Base-by-base conservation (phyloP, 2,888 invertebrate species). In the Idaea biselata region DNA sequence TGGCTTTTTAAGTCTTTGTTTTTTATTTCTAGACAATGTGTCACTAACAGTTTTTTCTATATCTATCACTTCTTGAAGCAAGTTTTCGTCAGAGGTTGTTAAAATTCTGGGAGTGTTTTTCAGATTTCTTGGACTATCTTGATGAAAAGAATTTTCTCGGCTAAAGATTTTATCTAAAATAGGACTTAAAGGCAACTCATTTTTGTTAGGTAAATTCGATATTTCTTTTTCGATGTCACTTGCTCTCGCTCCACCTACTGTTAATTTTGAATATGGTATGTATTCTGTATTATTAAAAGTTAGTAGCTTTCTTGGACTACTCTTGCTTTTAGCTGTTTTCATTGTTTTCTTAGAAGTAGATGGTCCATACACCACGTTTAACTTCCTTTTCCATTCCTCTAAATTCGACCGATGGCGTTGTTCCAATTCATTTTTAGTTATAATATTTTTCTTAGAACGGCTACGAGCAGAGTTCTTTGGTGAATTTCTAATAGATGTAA, bases 251-350 rank as follows among this genome's bases (percentile, higher is more conserved):
- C 93, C 93, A 18, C 93, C 93, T 68, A 93, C 68, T 16, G 93
- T 93, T 64, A 93, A 76, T 73, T 89, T 82, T 14, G 91, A 84
- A 76, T 93, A 93, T 0, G 93, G 93, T 72, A 93, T 90, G 69
- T 93, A 93, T 59, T 89, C 87, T 16, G 77, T 66, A 65, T 87
- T 88, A 67, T 88, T 89, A 18, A 83, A 70, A 1, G 60, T 65
- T 58, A 60, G 66, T 6, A 68, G 59, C 61, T 68, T 73, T 60
- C 55, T 75, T 71, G 18, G 7, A 66, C 67, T 76, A 63, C 16
- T 16, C 58, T 66, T 73, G 33, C 58, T 73, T 70, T 75, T 84
- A 17, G 63, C 58, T 11, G 31, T 8, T 44, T n/a, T 61, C 2
- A 55, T 73, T 44, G 33, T 67, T 68, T 69, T 78, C 61, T 76